phyloP scores from a whole-genome alignment of 2,113 vertebrate genomes.

The Amazona vittata region DNA sequence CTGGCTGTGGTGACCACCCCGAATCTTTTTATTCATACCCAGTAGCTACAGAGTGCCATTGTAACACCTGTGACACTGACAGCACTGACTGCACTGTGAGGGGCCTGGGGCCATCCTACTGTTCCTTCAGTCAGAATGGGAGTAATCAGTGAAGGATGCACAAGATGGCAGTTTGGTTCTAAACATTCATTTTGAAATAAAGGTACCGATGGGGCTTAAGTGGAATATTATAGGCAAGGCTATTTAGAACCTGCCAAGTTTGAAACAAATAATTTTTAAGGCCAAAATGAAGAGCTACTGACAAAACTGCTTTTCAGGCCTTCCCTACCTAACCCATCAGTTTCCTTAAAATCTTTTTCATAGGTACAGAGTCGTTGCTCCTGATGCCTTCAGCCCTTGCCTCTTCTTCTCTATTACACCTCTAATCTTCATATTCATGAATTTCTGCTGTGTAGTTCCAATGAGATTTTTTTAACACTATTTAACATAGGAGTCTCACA shows the following conservation, averaged over 20 bases:
- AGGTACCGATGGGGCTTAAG: neutral
- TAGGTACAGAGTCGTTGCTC: neutral
- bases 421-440: neutral
- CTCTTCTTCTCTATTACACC: neutral
- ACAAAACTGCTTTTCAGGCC: neutral
- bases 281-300: neutral
- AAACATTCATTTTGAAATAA: neutral
- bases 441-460: neutral
- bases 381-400: neutral
- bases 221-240: neutral
- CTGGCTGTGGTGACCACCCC: slow-evolving; percentile 78
- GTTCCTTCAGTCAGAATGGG: slow-evolving; percentile 73
- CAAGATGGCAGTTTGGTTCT: neutral
- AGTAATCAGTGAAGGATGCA: slow-evolving; percentile 39
- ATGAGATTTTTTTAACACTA: neutral
- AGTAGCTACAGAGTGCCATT: slow-evolving; percentile 85
- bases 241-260: neutral
- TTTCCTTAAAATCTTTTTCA: neutral
- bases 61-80: slow-evolving; percentile 76
- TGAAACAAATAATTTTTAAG: neutral
- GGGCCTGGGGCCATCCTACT: slow-evolving; percentile 77
- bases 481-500: neutral
- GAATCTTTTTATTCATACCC: slow-evolving; percentile 82
- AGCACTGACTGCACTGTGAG: slow-evolving; percentile 81
- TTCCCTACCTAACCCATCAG: neutral